Percentiles rank a stretch among this genome's conserved stretches.
phyloP scores from a whole-genome alignment of 1,140 invertebrate species.

The Trichogramma pretiosum region DNA sequence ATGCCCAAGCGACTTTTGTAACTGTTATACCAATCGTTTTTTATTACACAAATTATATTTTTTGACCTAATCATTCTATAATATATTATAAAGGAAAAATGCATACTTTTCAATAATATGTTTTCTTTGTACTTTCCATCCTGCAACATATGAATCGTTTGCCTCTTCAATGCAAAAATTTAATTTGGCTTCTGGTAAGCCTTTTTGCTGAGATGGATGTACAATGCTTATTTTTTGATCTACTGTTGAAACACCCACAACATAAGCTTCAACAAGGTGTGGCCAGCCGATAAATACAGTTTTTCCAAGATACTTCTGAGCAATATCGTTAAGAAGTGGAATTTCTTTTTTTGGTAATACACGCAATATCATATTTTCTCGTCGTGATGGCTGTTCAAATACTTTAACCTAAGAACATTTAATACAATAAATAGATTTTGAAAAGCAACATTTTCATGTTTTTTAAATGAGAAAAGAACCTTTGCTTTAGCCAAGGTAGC shows the following conservation, averaged over 20 bases:
- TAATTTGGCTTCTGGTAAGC: not conserved
- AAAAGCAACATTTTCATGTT: not conserved
- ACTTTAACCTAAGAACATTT: slow-evolving; percentile 55
- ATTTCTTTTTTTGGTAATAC: slow-evolving; percentile 43
- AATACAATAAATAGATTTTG: not conserved
- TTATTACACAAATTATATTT: too few relatives aligned
- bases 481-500: slow-evolving; percentile 59
- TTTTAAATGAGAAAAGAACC: slow-evolving; percentile 29
- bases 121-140: slow-evolving; percentile 20
- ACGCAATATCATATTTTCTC: slow-evolving; percentile 74
- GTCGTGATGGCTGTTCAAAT: slow-evolving; percentile 72
- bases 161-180: slow-evolving; percentile 19
- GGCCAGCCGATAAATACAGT: slow-evolving; percentile 80
- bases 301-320: slow-evolving; percentile 60
- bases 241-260: slow-evolving; percentile 26
- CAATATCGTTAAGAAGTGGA: slow-evolving; percentile 41
- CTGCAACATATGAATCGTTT: not conserved
- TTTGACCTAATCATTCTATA: too few relatives aligned
- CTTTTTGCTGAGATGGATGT: slow-evolving; percentile 5
- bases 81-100: not conserved
- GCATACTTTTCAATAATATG: slow-evolving; percentile 24
- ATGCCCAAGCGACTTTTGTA: slow-evolving; percentile 61
- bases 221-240: slow-evolving; percentile 19
- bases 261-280: slow-evolving; percentile 64
- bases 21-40: slow-evolving; percentile 45